phyloP scores from a whole-genome alignment of 2,113 vertebrate genomes.

The Platycercus adscitus region DNA sequence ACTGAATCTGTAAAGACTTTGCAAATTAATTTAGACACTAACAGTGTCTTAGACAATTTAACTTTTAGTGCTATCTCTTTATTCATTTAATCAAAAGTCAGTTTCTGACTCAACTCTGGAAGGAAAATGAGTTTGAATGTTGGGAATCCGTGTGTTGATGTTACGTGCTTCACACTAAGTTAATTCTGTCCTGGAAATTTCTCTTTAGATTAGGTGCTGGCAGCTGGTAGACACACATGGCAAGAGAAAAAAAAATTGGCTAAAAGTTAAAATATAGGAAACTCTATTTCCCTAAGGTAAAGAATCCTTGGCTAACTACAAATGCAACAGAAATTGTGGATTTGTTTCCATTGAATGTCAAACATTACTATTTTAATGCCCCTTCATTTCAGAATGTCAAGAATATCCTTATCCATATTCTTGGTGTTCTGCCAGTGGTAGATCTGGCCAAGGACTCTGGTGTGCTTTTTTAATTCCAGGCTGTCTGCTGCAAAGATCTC shows the following conservation, averaged over 20 bases:
- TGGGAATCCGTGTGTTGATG: neutral
- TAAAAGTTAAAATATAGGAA: neutral
- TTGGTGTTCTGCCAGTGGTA: constrained; percentile 26
- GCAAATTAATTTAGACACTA: neutral
- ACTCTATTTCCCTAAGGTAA: neutral
- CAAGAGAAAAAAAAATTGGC: neutral
- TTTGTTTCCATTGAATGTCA: neutral
- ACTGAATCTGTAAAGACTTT: neutral
- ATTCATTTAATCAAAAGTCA: neutral
- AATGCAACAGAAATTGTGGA: neutral
- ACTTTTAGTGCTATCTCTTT: neutral
- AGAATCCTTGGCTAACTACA: neutral
- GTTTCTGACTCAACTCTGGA: neutral
- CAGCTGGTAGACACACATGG: neutral
- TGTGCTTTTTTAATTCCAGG: constrained; percentile 13
- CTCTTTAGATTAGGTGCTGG: neutral
- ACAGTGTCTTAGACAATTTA: neutral
- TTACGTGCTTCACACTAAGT: neutral
- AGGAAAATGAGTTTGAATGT: neutral
- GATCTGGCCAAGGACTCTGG: constrained; percentile 31
- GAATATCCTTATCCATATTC: constrained; percentile 28
- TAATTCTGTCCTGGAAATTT: neutral
- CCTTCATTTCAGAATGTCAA: constrained; percentile 35
- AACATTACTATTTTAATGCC: constrained; percentile 3
- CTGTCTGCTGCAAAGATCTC: constrained; percentile 2